phyloP scores from a whole-genome alignment of 2,888 invertebrate species.

The Oscheius onirici region DNA sequence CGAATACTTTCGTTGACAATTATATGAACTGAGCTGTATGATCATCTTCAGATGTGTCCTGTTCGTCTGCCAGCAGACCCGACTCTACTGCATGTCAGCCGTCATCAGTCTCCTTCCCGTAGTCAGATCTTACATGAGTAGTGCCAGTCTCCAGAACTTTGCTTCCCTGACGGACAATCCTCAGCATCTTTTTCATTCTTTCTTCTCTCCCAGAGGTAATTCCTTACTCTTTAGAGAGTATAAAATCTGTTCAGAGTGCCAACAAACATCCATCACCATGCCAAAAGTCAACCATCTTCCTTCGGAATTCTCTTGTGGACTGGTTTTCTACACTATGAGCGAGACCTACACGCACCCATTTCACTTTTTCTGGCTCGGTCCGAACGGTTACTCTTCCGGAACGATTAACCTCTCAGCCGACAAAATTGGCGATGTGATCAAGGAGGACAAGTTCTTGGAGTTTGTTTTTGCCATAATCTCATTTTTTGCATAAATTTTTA shows the following conservation, averaged over 20 bases:
- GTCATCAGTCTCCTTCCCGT: conserved; percentile 26
- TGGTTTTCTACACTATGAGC: conserved; percentile 21
- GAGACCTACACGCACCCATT: conserved; percentile 30
- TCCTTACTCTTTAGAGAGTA: background rate
- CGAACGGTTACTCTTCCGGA: conserved; percentile 10
- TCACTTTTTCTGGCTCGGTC: conserved; percentile 30
- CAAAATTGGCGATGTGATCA: conserved; percentile 40
- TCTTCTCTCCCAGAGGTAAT: conserved; percentile 44
- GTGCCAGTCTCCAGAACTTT: conserved; percentile 35
- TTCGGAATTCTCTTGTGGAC: background rate
- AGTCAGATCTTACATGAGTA: conserved; percentile 7
- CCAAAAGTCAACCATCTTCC: conserved; percentile 6
- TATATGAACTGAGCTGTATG: too few species aligned
- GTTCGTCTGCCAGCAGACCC: conserved; percentile 54
- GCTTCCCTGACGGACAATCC: conserved; percentile 40
- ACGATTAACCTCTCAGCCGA: conserved; percentile 43
- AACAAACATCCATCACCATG: conserved; percentile 11
- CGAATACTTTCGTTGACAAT: too few species aligned
- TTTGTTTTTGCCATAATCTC: conserved; percentile 35
- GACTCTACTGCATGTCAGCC: conserved; percentile 45
- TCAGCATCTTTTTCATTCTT: conserved; percentile 42
- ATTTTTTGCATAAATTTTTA: conserved; percentile 21
- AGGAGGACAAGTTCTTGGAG: conserved; percentile 52
- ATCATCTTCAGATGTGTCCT: conserved; percentile 28
- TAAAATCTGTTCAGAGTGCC: background rate